Evolutionary conservation across 2,888 invertebrate genomes (phyloP).

Genomic region (Cerastis leucographa): DNA sequence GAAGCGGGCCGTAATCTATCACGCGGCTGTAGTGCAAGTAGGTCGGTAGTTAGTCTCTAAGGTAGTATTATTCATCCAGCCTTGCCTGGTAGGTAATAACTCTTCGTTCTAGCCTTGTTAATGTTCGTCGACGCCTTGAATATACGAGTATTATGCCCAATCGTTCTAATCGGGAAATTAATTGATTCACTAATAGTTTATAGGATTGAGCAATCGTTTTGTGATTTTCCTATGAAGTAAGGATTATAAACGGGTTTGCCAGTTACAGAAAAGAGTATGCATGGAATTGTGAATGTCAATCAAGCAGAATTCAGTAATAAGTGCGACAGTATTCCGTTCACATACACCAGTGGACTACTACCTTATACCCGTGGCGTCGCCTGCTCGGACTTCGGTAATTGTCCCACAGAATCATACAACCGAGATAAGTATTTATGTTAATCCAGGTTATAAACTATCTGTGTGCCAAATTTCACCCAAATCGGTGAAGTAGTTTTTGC

Average conservation of each 20-base stretch:
- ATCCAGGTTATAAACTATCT: background rate
- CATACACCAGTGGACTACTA: background rate
- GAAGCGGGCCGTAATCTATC: background rate
- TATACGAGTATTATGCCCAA: conserved; percentile 17
- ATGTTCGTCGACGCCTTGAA: conserved; percentile 33
- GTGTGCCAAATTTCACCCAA: background rate
- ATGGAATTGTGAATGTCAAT: background rate
- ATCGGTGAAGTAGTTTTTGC: background rate
- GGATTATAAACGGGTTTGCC: background rate
- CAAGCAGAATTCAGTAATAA: background rate
- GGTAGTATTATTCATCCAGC: conserved; percentile 17
- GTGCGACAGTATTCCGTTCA: no score
- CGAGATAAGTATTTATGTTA: background rate
- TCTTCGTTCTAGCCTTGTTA: conserved; percentile 26
- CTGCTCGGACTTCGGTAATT: background rate
- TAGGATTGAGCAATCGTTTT: background rate
- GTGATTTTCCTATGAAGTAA: background rate
- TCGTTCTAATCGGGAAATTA: conserved; percentile 27
- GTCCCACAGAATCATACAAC: background rate
- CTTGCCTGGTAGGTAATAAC: conserved; percentile 16
- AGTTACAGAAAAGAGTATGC: background rate
- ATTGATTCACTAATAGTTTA: conserved; percentile 14
- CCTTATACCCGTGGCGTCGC: background rate
- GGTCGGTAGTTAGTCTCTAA: background rate
- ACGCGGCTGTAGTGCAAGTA: background rate